Evolutionary conservation across 2,113 vertebrate genomes (phyloP), one percentile per base, ranked within the genome.

Genomic region (Oriolus oriolus): DNA sequence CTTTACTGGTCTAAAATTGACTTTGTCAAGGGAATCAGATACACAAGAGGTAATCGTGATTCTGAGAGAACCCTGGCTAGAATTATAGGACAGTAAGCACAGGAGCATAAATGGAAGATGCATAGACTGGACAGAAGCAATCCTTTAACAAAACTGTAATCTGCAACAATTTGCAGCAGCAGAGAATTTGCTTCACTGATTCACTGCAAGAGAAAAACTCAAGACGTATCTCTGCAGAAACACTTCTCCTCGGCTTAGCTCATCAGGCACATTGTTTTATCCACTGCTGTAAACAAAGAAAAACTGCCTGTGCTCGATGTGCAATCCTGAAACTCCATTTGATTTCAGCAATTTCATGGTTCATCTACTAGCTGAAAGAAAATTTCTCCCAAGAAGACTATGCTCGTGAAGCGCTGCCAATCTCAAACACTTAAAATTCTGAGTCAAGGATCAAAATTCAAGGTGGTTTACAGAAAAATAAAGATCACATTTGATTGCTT

Each of bases 301-400:
- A 87, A 93, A 85, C 66, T 79, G 90, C 41, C 74, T 90, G 44
- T 75, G 44, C 61, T 82, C 52, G 82, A 49, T 47, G n/a, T 79
- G 77, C 61, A 93, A 61, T 91, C 70, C 78, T 91, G 82, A 96
- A 95, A 79, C 84, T 97, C 53, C 82, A 94, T 93, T 94, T 91
- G 82, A 95, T 95, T 96, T 95, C 93, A 79, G 94, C 70, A 96
- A 96, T 97, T 96, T 97, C 95, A 96, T 94, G 92, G 94, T 91
- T 97, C 95, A 79, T 91, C 66, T 82, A 73, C 69, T 56, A 82
- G 52, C 77, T 82, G 78, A 94, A 94, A 65, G 93, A 94, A 95
- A 89, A 91, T 92, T 65, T 91, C 70, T 96, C 94, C 89, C 89
- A 92, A 89, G 89, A 91, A 91, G 74, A 66, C 56, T 59, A 69